These are phyloP conservation scores for Sussaba pulchella DNA, from an alignment of 2,888 invertebrate genomes.

Conservation along the genomic window DNA sequence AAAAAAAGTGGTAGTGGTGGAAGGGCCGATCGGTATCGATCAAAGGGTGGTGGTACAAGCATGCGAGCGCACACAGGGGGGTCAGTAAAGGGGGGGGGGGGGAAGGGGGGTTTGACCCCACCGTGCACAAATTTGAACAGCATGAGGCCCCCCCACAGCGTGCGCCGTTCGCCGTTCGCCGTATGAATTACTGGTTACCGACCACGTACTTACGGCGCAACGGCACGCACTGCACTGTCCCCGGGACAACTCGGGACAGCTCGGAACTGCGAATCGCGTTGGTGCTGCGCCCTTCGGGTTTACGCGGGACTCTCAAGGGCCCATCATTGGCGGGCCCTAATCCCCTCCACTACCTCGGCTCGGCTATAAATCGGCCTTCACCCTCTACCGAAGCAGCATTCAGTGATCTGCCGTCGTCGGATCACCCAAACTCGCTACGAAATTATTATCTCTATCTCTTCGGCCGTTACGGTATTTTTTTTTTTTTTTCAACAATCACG, in stretches of 20 bases:
- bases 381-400: constrained; percentile 68
- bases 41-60: constrained; percentile 66
- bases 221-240: constrained; percentile 20
- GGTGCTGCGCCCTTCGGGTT: constrained; percentile 70
- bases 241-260: too few relatives aligned
- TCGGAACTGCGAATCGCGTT: constrained; percentile 39
- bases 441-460: too few relatives aligned
- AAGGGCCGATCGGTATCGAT: constrained; percentile 62
- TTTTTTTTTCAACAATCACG: too few relatives aligned
- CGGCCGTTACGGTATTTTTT: too few relatives aligned
- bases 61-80: constrained; percentile 15
- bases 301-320: constrained; percentile 74
- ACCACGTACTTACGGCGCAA: constrained; percentile 49
- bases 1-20: constrained; percentile 14
- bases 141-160: constrained; percentile 68
- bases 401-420: constrained; percentile 59
- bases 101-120: too few relatives aligned
- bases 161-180: neutral
- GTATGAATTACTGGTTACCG: constrained; percentile 58
- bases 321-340: constrained; percentile 73
- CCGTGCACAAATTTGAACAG: constrained; percentile 50
- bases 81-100: too few relatives aligned
- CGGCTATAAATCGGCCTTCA: constrained; percentile 66
- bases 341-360: constrained; percentile 68
- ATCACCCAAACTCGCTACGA: constrained; percentile 51